A percentile compares a stretch with the other conserved stretches of the same genome.
Conservation (phyloP, 2,797 vertebrate species). For the Dendrocincla tyrannina region DNA sequence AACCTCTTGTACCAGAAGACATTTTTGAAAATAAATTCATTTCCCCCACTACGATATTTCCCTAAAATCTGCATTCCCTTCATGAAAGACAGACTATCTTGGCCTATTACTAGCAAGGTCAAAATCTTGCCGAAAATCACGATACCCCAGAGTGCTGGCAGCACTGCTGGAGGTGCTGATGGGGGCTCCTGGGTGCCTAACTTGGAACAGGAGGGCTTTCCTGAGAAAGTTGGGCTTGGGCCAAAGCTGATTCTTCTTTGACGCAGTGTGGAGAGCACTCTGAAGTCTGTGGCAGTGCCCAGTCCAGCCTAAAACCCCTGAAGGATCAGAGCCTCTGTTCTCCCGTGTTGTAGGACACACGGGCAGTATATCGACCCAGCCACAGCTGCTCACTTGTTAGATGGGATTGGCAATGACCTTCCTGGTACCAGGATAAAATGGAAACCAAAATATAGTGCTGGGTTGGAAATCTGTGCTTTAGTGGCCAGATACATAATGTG, state of each 20-base stretch:
- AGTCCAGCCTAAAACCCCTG: not conserved
- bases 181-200: not conserved
- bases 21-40: not conserved
- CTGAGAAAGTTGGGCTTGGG: too few relatives aligned
- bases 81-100: not conserved
- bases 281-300: not conserved
- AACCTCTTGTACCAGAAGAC: not conserved
- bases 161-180: not conserved
- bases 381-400: rapidly evolving
- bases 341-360: too few relatives aligned
- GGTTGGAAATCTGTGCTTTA: not conserved
- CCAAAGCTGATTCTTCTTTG: not conserved
- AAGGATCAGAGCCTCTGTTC: not conserved
- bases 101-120: not conserved
- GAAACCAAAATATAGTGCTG: not conserved
- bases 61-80: not conserved
- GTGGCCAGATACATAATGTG: rapidly evolving
- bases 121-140: rapidly evolving
- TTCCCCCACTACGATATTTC: not conserved
- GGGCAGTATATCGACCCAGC: not conserved
- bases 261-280: rapidly evolving
- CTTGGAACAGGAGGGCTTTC: not conserved
- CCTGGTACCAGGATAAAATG: rapidly evolving
- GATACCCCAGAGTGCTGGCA: rapidly evolving
- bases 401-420: not conserved